Base-by-base conservation (phyloP, 2,797 vertebrate species). In the Chelon auratus region DNA sequence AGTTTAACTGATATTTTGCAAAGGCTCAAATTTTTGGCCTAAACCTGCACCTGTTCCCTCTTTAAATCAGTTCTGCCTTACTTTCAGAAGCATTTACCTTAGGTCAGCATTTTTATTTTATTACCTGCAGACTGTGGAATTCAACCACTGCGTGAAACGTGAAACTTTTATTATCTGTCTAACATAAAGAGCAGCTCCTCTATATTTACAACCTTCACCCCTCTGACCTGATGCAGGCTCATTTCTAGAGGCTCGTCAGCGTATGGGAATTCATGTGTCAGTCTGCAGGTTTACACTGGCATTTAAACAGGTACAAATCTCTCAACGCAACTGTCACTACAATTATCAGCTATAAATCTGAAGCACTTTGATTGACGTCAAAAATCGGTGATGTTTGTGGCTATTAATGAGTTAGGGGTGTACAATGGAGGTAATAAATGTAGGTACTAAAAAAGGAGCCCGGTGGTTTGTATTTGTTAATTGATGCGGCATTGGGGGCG, bases 281-380 rank as follows among this genome's bases (percentile, higher is more conserved):
- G 45, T 20, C 18, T 36, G 59, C 52, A 39, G 62, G 56, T 62
- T 61, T 13, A 45, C 33, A n/a, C 0, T 50, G 40, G 30, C 30
- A 33, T 5, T 33, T 33, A 33, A 33, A 33, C 30, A 65, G 17
- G 4, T 43, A 48, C 3, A 60, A 18, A 78, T 37, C 4, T 5
- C 36, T 12, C 39, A 63, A 9, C 45, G 20, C 17, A 61, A 54
- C 12, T 43, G 47, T 22, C 58, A 13, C 13, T 17, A 0, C 4
- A 0, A n/a, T 37, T 12, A 30, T 1, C 15, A 12, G 65, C 20
- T 22, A 8, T 72, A 72, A 83, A 72, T 78, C 73, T 63, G 13
- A 22, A 1, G n/a, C 5, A 12, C 39, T 59, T 37, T 75, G 57
- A 62, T 42, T 62, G 26, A 0, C 9, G 37, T 45, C 39, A 17